These are phyloP conservation scores for Thunnus albacares DNA, from an alignment of 2,797 vertebrate genomes.

Conservation along the genomic window DNA sequence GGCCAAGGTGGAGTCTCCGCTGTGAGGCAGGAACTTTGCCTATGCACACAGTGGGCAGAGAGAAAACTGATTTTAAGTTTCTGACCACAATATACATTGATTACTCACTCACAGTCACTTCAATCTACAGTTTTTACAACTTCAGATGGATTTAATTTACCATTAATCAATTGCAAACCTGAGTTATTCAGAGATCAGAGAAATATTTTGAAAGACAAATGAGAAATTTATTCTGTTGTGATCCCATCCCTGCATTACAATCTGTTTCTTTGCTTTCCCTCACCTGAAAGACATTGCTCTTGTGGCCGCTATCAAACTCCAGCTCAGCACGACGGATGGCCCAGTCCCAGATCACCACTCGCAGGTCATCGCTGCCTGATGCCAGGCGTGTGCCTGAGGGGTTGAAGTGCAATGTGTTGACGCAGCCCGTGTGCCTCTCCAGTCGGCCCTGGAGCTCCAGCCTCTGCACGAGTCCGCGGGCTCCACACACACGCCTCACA, in stretches of 20 bases:
- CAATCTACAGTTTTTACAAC: not conserved
- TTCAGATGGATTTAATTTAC: no score
- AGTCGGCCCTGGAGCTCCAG: conserved; percentile 93
- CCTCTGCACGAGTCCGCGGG: conserved; percentile 93
- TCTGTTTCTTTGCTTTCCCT: not conserved
- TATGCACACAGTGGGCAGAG: conserved; percentile 56
- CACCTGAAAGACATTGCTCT: conserved; percentile 99
- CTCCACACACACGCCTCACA: conserved; percentile 91
- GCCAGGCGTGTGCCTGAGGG: conserved; percentile 94
- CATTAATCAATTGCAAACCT: not conserved
- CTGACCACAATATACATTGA: not conserved
- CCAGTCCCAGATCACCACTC: conserved; percentile 98
- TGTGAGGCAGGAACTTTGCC: conserved; percentile 99
- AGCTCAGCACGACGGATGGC: conserved; percentile 89
- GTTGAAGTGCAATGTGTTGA: conserved; percentile 99
- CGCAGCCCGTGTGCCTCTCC: conserved; percentile 95
- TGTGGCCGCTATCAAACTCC: conserved; percentile 97
- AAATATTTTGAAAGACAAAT: not conserved
- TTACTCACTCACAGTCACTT: not conserved
- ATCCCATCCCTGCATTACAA: not conserved
- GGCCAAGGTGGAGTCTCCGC: conserved; percentile 96
- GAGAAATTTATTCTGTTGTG: not conserved
- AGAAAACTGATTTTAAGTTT: not conserved
- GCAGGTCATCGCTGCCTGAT: conserved; percentile 95
- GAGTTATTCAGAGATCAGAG: not conserved